Conservation (phyloP, 2,113 vertebrate genomes). For the Diadophis punctatus region DNA sequence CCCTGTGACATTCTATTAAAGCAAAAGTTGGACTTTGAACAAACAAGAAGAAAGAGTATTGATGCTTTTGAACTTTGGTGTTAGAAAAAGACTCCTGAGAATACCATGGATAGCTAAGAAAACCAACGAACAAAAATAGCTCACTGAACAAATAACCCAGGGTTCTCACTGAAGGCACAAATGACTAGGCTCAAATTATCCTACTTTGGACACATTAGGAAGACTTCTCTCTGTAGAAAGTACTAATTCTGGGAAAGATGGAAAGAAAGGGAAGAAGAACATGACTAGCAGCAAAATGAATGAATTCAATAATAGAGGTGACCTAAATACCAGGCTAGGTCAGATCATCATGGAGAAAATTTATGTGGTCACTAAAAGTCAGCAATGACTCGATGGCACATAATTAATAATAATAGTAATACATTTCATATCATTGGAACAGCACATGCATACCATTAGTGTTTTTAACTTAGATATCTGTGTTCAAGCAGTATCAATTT, state of each 20-base stretch:
- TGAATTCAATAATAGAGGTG: not conserved
- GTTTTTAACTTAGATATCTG: not conserved
- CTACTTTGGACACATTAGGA: not conserved
- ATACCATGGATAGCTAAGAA: not conserved
- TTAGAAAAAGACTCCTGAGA: not conserved
- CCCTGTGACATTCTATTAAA: not conserved
- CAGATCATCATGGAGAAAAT: not conserved
- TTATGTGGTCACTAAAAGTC: not conserved
- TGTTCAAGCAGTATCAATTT: not conserved
- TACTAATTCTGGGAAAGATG: not conserved
- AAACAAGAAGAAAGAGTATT: not conserved
- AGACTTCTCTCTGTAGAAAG: not conserved
- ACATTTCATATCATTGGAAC: not conserved
- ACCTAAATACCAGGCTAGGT: not conserved
- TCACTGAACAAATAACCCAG: not conserved
- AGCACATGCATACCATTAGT: not conserved
- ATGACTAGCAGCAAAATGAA: not conserved
- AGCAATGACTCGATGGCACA: not conserved
- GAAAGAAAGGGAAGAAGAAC: not conserved
- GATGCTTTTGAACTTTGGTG: not conserved
- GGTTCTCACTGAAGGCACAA: not conserved
- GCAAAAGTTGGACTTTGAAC: not conserved
- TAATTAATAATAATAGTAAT: not conserved
- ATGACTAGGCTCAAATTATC: not conserved
- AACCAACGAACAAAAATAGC: not conserved